A percentile compares a stretch with the other conserved stretches of the same genome.
phyloP scores from a whole-genome alignment of 2,797 vertebrate genomes.

The Gephyroberyx darwinii region DNA sequence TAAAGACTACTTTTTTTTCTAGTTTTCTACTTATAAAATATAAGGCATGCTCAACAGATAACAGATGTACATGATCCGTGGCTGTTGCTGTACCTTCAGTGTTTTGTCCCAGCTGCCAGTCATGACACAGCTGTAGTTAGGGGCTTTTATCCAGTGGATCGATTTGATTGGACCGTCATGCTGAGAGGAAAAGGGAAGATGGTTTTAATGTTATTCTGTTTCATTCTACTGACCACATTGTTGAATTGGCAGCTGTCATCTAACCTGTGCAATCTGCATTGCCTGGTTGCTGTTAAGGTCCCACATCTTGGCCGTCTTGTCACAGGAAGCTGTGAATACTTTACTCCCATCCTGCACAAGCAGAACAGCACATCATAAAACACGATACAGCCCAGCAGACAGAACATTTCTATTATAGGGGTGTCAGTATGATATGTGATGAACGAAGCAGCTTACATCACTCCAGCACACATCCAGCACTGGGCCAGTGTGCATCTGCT shows the following conservation, averaged over 20 bases:
- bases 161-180: conserved; percentile 97
- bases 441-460: conserved; percentile 83
- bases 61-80: not conserved
- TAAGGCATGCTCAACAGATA: not conserved
- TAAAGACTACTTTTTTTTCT: too few species aligned
- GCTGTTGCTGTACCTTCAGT: conserved; percentile 85
- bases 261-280: conserved; percentile 97
- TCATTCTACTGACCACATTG: not conserved
- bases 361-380: conserved; percentile 28
- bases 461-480: conserved; percentile 97
- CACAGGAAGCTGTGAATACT: conserved; percentile 98
- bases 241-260: not conserved
- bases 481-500: conserved; percentile 98
- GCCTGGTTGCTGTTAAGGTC: conserved; percentile 99
- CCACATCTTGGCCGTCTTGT: conserved; percentile 99
- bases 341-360: conserved; percentile 93
- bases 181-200: conserved; percentile 70
- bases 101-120: conserved; percentile 99
- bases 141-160: conserved; percentile 99
- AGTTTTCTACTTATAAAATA: not conserved
- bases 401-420: not conserved
- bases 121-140: conserved; percentile 98
- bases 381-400: conserved; percentile 13
- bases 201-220: conserved; percentile 5
- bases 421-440: not conserved